These are phyloP conservation scores for Psittacula echo DNA, from an alignment of 2,797 vertebrate species.

Conservation along the genomic window DNA sequence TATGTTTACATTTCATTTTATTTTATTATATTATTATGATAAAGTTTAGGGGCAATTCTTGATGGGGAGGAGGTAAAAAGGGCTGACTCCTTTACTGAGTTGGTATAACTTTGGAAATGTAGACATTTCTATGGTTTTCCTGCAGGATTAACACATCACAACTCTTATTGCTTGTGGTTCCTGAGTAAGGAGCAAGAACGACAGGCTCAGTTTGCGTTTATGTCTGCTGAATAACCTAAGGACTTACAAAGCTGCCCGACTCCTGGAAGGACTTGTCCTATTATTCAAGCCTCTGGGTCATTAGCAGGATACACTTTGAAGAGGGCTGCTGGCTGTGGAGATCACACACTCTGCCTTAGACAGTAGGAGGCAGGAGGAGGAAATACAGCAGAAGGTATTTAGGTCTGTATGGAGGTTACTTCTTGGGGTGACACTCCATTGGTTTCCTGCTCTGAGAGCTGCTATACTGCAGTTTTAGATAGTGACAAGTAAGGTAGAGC, in stretches of 20 bases:
- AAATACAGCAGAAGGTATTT: fast-evolving
- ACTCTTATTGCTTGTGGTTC: background rate
- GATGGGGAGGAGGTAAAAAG: background rate
- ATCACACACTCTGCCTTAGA: background rate
- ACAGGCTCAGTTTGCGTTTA: background rate
- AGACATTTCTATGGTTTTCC: background rate
- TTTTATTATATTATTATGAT: background rate
- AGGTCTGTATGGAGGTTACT: background rate
- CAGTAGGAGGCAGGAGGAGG: background rate
- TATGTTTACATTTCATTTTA: background rate
- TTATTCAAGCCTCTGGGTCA: background rate
- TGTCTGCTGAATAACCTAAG: background rate
- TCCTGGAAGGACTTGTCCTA: background rate
- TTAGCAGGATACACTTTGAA: background rate
- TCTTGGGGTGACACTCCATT: background rate
- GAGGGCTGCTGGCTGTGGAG: background rate
- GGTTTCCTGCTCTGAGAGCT: background rate
- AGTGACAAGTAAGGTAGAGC: background rate
- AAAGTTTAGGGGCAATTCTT: background rate
- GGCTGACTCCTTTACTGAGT: background rate
- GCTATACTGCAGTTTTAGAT: background rate
- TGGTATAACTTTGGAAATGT: background rate
- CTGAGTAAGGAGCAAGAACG: background rate
- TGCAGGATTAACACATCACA: background rate
- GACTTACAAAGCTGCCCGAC: background rate